Evolutionary conservation across 2,888 invertebrate species (phyloP), one percentile per base, ranked within the genome.

Genomic region (Eurytoma adleriae): DNA sequence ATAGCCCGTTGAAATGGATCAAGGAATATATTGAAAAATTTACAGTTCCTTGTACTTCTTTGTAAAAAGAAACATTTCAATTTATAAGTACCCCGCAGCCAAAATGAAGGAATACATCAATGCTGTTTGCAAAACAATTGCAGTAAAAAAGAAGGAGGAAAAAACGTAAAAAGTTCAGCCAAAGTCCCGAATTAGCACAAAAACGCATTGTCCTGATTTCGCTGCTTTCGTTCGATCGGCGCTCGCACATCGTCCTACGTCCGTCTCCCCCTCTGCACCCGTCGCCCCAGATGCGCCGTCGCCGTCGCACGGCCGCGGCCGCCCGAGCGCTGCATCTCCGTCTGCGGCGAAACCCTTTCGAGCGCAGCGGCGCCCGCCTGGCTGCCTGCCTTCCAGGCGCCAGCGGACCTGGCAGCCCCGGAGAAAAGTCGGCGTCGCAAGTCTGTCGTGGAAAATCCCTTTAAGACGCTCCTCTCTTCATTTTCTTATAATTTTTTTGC

Each of bases 361-460:
- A 86, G 69, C 18, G 85, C 87, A 82, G 64, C 81, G 90, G 90
- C 90, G 90, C 90, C 90, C 90, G 90, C 86, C 90, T 88, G 90
- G 89, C 90, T 90, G 90, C 90, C 90, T 89, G 89, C 88, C 85
- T 86, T 85, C 83, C 87, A 88, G 90, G 90, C 90, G 90, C 90
- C 90, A 85, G 85, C 90, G 89, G 50, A 30, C 48, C 12, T 14
- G 13, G 62, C 16, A 14, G 40, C 57, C 40, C 12, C 59, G 85
- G 86, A 86, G 85, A 85, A 81, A 85, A 85, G 76, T 73, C 70
- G 52, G 59, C 64, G 68, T 16, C 57, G 54, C 52, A 48, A 14
- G 16, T 24, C 16, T 62, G 56, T 57, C 66, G 73, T 66, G 69
- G 69, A 78, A 80, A 80, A 80, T 80, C 73, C 73, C 74, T 81